Base-by-base conservation (phyloP, 2,888 invertebrate genomes). In the Pantelozetes paolii region DNA sequence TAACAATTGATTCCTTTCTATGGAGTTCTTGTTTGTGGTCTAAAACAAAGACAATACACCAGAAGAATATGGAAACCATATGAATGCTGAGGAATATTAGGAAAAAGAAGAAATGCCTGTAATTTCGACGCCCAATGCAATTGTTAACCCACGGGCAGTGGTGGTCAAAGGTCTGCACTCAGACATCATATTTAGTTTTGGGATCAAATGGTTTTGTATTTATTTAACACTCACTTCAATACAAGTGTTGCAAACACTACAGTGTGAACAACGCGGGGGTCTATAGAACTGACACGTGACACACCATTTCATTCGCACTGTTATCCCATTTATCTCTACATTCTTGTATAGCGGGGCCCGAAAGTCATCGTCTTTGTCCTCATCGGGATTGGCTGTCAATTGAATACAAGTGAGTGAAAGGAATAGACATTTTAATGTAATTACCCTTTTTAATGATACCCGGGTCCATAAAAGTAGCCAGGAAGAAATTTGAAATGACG, bases 291-390 rank as follows among this genome's bases (percentile, higher is more conserved):
- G 95, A 86, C 99, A 99, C 2, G 99, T 99, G 79, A 95, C 93
- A 85, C 99, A 98, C 98, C 98, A 99, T 85, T 99, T 99, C 98
- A 99, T 98, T 77, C 98, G 90, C 77, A 99, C 96, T 18, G 95
- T 95, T 79, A 98, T 95, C 76, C 97, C 97, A 85, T 96, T 94
- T 79, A 99, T 96, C 84, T 98, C 97, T 78, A 97, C 94, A 84
- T 90, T 95, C 84, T 94, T 94, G 84, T 97, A 98, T 76, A 99
- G 86, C 13, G 94, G 94, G 76, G 97, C 94, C 80, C 96, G 88
- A 82, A 95, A 92, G 84, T 99, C 98, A 84, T 98, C 97, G 85
- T 96, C 96, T 80, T 92, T 87, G 83, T 95, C 95, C 88, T 97
- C 96, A 86, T 95, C 94, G 85, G 93, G 90, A 84, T 92, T 90